phyloP scores from a whole-genome alignment of 2,888 invertebrate genomes.

The Anarsia innoxiella region DNA sequence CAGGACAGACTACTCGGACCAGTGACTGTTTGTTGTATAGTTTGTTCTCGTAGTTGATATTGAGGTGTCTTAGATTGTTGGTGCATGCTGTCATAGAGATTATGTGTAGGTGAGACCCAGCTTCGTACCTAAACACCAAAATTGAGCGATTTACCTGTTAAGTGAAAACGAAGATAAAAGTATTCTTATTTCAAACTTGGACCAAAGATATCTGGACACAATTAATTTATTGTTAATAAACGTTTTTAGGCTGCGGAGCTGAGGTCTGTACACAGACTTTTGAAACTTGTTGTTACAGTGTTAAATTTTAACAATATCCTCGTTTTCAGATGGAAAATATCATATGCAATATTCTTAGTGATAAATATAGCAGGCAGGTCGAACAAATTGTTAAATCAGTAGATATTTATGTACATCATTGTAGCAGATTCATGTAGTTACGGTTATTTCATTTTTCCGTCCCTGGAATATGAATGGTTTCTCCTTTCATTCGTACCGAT shows the following conservation, averaged over 20 bases:
- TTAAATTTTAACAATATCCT: slow-evolving; percentile 59
- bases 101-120: slow-evolving; percentile 33
- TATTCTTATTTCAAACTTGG: slow-evolving; percentile 33
- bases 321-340: slow-evolving; percentile 35
- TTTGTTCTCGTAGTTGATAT: slow-evolving; percentile 59
- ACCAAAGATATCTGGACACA: slow-evolving; percentile 38
- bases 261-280: slow-evolving; percentile 30
- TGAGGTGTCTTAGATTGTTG: slow-evolving; percentile 68
- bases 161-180: not conserved
- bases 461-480: too few species aligned
- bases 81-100: slow-evolving; percentile 50
- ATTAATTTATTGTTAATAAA: slow-evolving; percentile 5
- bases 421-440: slow-evolving; percentile 1
- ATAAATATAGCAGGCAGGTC: slow-evolving; percentile 25
- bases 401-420: slow-evolving; percentile 21
- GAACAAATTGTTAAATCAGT: slow-evolving; percentile 16
- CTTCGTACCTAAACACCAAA: not conserved
- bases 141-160: not conserved
- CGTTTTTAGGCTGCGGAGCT: not conserved
- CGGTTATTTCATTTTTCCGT: too few species aligned
- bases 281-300: slow-evolving; percentile 57
- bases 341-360: slow-evolving; percentile 22
- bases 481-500: too few species aligned
- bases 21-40: slow-evolving; percentile 62
- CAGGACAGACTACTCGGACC: slow-evolving; percentile 56